Conservation (phyloP, 2,888 invertebrate genomes). For the Melangyna quadrimaculata region DNA sequence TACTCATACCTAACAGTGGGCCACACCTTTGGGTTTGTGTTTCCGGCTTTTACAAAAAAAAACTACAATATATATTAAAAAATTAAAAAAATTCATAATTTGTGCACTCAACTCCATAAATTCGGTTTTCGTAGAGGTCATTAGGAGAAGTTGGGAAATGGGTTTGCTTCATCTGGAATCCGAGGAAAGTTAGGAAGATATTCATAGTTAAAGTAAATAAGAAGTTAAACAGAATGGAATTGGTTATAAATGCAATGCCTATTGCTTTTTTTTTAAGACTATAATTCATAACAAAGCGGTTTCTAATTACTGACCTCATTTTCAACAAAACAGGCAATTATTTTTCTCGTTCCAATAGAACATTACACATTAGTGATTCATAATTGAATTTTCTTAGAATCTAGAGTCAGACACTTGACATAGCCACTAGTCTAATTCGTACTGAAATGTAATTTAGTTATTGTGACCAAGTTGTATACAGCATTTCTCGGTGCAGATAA, state of each 20-base stretch:
- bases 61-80: background rate
- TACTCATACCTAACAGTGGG: background rate
- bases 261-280: no score
- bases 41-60: background rate
- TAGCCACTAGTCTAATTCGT: background rate
- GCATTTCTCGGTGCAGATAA: no score
- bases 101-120: no score
- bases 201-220: background rate
- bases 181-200: background rate
- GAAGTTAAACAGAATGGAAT: background rate
- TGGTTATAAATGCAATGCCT: no score
- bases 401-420: background rate
- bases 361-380: no score
- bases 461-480: no score
- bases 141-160: background rate
- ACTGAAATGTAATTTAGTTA: no score
- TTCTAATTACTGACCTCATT: background rate
- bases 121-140: background rate
- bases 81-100: background rate
- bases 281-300: no score
- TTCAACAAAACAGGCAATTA: background rate
- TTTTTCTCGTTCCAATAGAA: background rate
- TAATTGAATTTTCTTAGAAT: background rate
- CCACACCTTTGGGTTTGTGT: background rate
- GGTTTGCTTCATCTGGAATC: background rate